phyloP scores from a whole-genome alignment of 2,888 invertebrate species.

The Cepaea hortensis region DNA sequence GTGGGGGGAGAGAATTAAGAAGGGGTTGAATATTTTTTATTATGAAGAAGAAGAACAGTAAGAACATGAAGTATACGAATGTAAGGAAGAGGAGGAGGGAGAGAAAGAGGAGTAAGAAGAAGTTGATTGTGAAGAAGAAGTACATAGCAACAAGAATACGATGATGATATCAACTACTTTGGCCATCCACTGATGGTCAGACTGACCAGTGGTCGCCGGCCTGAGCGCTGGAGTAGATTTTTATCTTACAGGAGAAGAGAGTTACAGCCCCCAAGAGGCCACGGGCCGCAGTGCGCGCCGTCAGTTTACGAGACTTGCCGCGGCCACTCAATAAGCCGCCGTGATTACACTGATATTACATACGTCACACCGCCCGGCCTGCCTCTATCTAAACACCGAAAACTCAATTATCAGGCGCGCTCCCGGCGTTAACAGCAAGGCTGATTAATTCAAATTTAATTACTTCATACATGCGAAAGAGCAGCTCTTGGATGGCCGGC shows the following conservation, averaged over 20 bases:
- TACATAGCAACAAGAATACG: too few relatives aligned
- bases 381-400: conserved; percentile 54
- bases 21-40: too few relatives aligned
- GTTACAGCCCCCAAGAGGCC: conserved; percentile 24
- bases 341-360: conserved; percentile 55
- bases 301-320: conserved; percentile 54
- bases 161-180: neutral
- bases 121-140: too few relatives aligned
- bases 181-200: conserved; percentile 30
- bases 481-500: conserved; percentile 34
- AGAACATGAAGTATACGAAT: too few relatives aligned
- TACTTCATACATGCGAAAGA: conserved; percentile 58
- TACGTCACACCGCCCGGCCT: conserved; percentile 55
- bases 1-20: too few relatives aligned
- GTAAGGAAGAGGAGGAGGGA: too few relatives aligned
- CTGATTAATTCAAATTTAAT: conserved; percentile 72
- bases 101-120: too few relatives aligned
- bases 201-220: neutral
- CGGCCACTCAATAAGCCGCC: conserved; percentile 51
- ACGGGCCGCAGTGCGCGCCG: conserved; percentile 22
- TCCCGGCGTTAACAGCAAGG: conserved; percentile 58
- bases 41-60: too few relatives aligned
- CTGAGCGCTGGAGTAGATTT: conserved; percentile 21
- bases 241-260: conserved; percentile 21
- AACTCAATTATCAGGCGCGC: conserved; percentile 58